Base-by-base conservation (phyloP, 1,140 invertebrate genomes). In the Chironomus tepperi region DNA sequence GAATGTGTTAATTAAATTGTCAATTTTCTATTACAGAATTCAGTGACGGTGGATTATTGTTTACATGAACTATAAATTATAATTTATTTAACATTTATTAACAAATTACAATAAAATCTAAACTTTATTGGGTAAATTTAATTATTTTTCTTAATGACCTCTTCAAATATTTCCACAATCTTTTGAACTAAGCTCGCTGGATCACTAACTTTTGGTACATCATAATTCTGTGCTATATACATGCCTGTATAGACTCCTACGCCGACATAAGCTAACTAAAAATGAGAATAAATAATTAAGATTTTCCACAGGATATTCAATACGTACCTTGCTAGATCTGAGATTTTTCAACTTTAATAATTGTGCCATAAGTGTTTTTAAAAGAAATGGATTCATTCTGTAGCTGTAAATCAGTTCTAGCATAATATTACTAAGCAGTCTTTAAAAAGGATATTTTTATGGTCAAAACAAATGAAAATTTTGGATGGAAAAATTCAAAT, bases 201-300 rank as follows among this genome's bases (percentile, higher is more conserved):
- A 77, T 94, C 90, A 82, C 94, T 91, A 0, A 94, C 89, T 81
- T 89, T 34, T 88, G 92, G 91, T 76, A 95, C 92, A 84, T 93
- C 86, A 85, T 93, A 93, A 83, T 93, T 93, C 85, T 94, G 92
- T 75, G 87, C 87, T 75, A 93, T 79, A 79, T 93, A 95, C 75
- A 94, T 87, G 47, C 93, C 92, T 74, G 90, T 84, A 78, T 94
- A 95, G 34, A 94, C 81, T 42, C 93, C 92, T 0, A n/a, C 74
- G 0, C 16, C 12, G 7, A 42, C 24, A 34, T 34, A 34, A 34
- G 24, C 24, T 34, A 34, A 2, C 24, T 34, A 34, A 34, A 34
- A 34, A 34, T 34, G 24, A 5, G 2, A 34, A 34, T 34, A 34
- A 34, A 34, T 34, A 2, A 34, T 34, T 34, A 34, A 34, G 24